Evolutionary conservation across 2,113 vertebrate species (phyloP).

Genomic region (Litocranius walleri): DNA sequence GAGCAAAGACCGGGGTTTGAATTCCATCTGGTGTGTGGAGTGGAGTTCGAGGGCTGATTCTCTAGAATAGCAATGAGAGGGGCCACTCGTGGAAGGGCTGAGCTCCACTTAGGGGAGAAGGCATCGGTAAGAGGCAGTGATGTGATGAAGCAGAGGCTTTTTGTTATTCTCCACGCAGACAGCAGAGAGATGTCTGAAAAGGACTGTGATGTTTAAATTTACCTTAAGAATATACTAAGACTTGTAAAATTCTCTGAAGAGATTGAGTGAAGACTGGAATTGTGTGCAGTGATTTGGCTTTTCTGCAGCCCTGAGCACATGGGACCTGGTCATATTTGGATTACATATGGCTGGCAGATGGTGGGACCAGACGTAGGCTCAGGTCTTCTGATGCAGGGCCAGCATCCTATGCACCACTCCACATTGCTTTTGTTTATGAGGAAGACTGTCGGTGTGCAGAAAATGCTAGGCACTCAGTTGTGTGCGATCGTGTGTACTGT

Average conservation of each 20-base stretch:
- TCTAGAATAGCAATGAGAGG: neutral
- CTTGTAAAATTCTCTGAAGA: neutral
- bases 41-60: neutral
- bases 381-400: neutral
- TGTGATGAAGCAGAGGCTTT: neutral
- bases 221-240: neutral
- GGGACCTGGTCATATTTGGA: neutral
- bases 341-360: neutral
- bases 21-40: neutral
- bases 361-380: neutral
- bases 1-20: neutral
- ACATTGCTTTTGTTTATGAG: neutral
- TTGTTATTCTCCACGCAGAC: neutral
- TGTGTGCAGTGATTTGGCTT: neutral
- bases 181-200: neutral
- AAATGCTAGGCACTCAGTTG: neutral
- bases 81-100: neutral
- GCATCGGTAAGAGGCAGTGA: neutral
- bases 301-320: neutral
- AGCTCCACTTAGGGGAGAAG: too few relatives aligned
- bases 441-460: neutral
- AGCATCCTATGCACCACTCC: neutral
- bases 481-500: rapidly evolving
- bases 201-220: neutral
- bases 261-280: neutral